Percentiles rank a stretch among this genome's conserved stretches.
These are phyloP conservation scores for Arion vulgaris DNA, from an alignment of 1,140 invertebrate genomes.

Conservation along the genomic window DNA sequence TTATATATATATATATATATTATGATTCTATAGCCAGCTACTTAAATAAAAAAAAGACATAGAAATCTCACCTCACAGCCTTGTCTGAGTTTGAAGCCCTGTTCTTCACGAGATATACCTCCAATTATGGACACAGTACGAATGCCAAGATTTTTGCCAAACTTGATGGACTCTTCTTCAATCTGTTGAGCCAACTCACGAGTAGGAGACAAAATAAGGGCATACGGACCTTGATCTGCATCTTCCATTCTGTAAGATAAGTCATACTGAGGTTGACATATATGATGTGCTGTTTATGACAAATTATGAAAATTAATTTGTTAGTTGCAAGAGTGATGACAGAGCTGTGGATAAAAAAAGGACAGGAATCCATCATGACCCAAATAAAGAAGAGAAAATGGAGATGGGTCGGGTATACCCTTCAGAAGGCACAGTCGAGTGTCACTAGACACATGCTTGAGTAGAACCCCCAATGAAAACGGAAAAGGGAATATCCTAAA, in stretches of 20 bases:
- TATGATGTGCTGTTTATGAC: background rate
- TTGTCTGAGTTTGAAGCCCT: conserved; percentile 95
- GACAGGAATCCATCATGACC: too few species aligned
- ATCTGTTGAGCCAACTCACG: conserved; percentile 99
- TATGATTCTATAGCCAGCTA: too few species aligned
- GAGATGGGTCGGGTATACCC: too few species aligned
- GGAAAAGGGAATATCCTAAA: too few species aligned
- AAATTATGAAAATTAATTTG: background rate
- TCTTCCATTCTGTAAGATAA: conserved; percentile 80
- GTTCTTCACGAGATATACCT: conserved; percentile 96
- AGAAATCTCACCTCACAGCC: conserved; percentile 87
- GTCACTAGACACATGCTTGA: too few species aligned
- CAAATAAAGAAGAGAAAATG: too few species aligned
- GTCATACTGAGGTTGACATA: too few species aligned
- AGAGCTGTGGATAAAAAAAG: too few species aligned
- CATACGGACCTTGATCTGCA: conserved; percentile 94
- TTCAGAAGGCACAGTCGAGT: too few species aligned
- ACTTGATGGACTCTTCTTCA: conserved; percentile 98
- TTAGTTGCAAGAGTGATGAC: too few species aligned
- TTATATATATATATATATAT: too few species aligned
- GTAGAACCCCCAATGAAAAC: too few species aligned
- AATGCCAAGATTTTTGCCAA: conserved; percentile 94
- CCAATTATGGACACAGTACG: conserved; percentile 98
- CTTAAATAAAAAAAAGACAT: background rate
- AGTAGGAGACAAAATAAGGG: conserved; percentile 98